phyloP scores from a whole-genome alignment of 2,113 vertebrate genomes.

The Perca schrenkii region DNA sequence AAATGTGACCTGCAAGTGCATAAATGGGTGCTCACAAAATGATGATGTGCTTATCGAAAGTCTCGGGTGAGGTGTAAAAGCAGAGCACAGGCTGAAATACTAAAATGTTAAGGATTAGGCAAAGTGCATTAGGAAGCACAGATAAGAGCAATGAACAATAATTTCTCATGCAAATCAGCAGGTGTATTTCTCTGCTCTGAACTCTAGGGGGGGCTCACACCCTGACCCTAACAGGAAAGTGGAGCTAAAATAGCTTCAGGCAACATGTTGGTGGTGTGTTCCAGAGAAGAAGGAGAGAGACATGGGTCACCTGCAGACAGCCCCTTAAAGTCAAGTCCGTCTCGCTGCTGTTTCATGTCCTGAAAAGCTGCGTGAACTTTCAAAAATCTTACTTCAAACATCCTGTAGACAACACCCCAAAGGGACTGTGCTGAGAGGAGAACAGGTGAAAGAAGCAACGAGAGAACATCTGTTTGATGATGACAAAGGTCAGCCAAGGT shows the following conservation, averaged over 20 bases:
- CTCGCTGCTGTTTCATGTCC: slow-evolving; percentile 15
- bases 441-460: not conserved
- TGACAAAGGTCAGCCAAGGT: slow-evolving; percentile 49
- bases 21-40: not conserved
- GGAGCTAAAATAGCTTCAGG: slow-evolving; percentile 34
- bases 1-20: slow-evolving; percentile 51
- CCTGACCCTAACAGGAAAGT: slow-evolving; percentile 6
- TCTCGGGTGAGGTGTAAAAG: not conserved
- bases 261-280: slow-evolving; percentile 8
- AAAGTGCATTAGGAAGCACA: not conserved
- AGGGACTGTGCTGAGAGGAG: not conserved
- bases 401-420: not conserved
- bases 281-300: slow-evolving; percentile 2
- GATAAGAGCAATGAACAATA: not conserved
- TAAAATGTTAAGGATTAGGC: not conserved
- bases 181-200: slow-evolving; percentile 17
- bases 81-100: not conserved
- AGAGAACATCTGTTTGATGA: not conserved
- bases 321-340: slow-evolving; percentile 8
- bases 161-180: slow-evolving; percentile 17
- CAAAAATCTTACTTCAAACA: slow-evolving; percentile 15
- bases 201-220: slow-evolving; percentile 24
- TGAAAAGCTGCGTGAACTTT: slow-evolving; percentile 48
- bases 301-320: slow-evolving; percentile 53
- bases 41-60: slow-evolving; percentile 1